Evolutionary conservation across 2,888 invertebrate genomes (phyloP), one percentile per base, ranked within the genome.

Genomic region (Drosophila fulvimacula): DNA sequence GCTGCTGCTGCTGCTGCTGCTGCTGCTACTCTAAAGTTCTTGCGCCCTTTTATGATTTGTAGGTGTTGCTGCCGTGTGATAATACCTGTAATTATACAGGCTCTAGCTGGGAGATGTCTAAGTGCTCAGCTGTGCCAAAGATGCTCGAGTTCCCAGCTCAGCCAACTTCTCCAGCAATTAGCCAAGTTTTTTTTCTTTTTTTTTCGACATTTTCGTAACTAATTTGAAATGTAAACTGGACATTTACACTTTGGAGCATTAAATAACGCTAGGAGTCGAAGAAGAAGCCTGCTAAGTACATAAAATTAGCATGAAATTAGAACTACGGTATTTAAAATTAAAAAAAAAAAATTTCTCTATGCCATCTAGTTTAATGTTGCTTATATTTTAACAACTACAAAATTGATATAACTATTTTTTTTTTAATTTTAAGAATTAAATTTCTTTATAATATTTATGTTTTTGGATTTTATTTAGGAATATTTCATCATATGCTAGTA

Each of bases 31-130:
- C 32, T 19, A 32, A 42, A 57, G n/a, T 56, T 55, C 41, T 51
- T 44, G 34, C 30, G 69, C 46, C 64, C 64, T n/a, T n/a, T 52
- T 73, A 82, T 80, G 80, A 82, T 82, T 80, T 80, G 82, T 82
- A 66, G 80, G 69, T 73, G 77, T 81, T 79, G 59, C 24, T 69
- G 71, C 56, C 65, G 21, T 57, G 27, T 65, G 71, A 61, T 79
- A 79, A 71, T 62, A 77, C 65, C 72, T 69, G 79, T 75, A 79
- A 82, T 79, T 79, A 79, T 75, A 39, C 57, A 42, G 36, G n/a
- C 24, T 44, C 51, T 7, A 49, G 38, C 49, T 41, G 7, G 13
- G 53, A 10, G 15, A 17, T n/a, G 24, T 48, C 27, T 19, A 55
- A 63, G 32, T 60, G 44, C 39, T 61, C 56, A 59, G 67, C 55